Conservation (phyloP, 2,797 vertebrate species). For the Sitta carolinensis region DNA sequence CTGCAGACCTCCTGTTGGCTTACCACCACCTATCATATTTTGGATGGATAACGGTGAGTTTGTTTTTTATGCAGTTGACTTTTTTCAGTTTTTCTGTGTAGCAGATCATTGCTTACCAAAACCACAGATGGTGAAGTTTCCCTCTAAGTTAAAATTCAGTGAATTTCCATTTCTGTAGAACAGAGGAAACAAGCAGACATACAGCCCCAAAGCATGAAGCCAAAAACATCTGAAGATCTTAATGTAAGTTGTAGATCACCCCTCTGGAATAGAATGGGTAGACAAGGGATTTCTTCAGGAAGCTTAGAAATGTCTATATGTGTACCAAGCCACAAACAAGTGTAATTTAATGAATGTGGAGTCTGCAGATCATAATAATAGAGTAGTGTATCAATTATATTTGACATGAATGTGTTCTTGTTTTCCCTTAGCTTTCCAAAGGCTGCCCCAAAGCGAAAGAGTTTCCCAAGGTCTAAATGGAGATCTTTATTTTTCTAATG, state of each 20-base stretch:
- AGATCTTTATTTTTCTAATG: constrained; percentile 97
- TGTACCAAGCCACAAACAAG: not conserved
- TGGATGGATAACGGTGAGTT: constrained; percentile 99
- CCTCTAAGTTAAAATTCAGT: not conserved
- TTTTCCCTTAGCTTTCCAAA: constrained; percentile 87
- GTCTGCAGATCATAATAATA: not conserved
- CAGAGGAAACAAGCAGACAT: not conserved
- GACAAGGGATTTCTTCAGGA: not conserved
- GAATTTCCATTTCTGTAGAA: constrained; percentile 18
- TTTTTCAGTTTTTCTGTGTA: not conserved
- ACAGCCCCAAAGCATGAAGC: not conserved
- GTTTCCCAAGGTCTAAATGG: constrained; percentile 96
- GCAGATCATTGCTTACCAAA: not conserved
- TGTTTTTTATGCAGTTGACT: not conserved
- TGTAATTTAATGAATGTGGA: not conserved
- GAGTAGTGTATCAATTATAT: not conserved
- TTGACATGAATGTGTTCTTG: not conserved
- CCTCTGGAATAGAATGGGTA: not conserved
- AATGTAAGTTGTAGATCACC: not conserved
- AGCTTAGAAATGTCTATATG: not conserved
- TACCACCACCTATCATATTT: constrained; percentile 95
- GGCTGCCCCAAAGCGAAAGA: constrained; percentile 87
- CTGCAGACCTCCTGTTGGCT: constrained; percentile 90
- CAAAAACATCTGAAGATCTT: not conserved
- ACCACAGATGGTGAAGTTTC: not conserved